A percentile compares a stretch with the other conserved stretches of the same genome.
phyloP scores from a whole-genome alignment of 2,888 invertebrate genomes.

The Heliconius erato region DNA sequence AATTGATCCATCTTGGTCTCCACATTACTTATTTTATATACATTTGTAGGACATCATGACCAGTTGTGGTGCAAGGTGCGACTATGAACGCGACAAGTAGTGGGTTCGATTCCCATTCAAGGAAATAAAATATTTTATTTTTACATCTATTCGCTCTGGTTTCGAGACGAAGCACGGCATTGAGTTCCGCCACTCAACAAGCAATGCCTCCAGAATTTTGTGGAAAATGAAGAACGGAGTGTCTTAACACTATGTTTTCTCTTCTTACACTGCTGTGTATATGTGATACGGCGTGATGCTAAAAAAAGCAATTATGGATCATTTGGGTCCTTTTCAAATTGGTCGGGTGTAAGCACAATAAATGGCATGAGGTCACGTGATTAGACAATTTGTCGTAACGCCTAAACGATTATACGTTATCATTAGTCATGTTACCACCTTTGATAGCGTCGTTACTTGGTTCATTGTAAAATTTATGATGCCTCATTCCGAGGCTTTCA shows the following conservation, averaged over 20 bases:
- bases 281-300: too few relatives aligned
- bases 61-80: not conserved
- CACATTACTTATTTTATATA: slow-evolving; percentile 35
- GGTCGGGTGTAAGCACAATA: slow-evolving; percentile 59
- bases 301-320: too few relatives aligned
- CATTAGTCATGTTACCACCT: slow-evolving; percentile 84
- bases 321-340: slow-evolving; percentile 34
- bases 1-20: slow-evolving; percentile 53
- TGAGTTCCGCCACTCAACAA: too few relatives aligned
- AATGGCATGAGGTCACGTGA: slow-evolving; percentile 79
- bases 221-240: too few relatives aligned
- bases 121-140: too few relatives aligned
- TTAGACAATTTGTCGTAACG: slow-evolving; percentile 80
- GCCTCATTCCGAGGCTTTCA: slow-evolving; percentile 47
- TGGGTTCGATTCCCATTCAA: too few relatives aligned
- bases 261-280: too few relatives aligned
- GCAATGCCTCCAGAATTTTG: too few relatives aligned
- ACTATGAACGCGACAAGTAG: too few relatives aligned
- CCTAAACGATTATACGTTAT: slow-evolving; percentile 76
- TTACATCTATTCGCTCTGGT: too few relatives aligned
- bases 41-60: slow-evolving; percentile 33
- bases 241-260: too few relatives aligned
- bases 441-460: slow-evolving; percentile 77
- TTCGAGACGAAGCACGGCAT: too few relatives aligned
- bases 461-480: slow-evolving; percentile 66